Evolutionary conservation across 2,113 vertebrate species (phyloP).

Genomic region (Tapirus terrestris): DNA sequence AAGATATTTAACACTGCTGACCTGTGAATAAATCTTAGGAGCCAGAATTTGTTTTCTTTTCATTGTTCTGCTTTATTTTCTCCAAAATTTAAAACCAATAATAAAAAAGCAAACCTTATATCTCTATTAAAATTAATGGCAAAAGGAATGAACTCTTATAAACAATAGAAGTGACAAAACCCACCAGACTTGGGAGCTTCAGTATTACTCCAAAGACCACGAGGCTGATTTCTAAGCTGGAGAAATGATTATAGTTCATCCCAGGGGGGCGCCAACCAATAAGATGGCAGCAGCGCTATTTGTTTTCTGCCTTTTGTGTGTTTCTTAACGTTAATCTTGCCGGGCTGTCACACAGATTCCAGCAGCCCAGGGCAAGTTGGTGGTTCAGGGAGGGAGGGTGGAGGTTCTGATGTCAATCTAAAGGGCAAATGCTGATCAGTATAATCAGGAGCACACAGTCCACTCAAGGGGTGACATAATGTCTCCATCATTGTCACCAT

Average conservation of each 20-base stretch:
- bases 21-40: slow-evolving; percentile 69
- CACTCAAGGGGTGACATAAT: background rate
- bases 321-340: slow-evolving; percentile 58
- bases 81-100: slow-evolving; percentile 33
- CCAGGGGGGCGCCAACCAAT: slow-evolving; percentile 10
- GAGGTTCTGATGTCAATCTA: background rate
- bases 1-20: slow-evolving; percentile 59
- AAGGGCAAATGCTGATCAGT: slow-evolving; percentile 42
- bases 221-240: slow-evolving; percentile 38
- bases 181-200: background rate
- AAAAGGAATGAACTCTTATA: background rate
- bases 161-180: slow-evolving; percentile 39
- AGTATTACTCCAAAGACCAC: background rate
- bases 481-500: background rate
- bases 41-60: background rate
- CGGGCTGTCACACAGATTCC: background rate
- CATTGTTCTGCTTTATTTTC: background rate
- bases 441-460: background rate
- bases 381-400: background rate
- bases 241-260: slow-evolving; percentile 52
- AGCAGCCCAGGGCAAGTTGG: slow-evolving; percentile 11
- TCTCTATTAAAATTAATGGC: slow-evolving; percentile 14
- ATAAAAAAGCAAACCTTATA: background rate
- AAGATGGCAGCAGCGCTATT: background rate
- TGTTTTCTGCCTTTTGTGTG: slow-evolving; percentile 54